These are phyloP conservation scores for Drosophila demipolita DNA, from an alignment of 2,888 invertebrate genomes.

Conservation along the genomic window DNA sequence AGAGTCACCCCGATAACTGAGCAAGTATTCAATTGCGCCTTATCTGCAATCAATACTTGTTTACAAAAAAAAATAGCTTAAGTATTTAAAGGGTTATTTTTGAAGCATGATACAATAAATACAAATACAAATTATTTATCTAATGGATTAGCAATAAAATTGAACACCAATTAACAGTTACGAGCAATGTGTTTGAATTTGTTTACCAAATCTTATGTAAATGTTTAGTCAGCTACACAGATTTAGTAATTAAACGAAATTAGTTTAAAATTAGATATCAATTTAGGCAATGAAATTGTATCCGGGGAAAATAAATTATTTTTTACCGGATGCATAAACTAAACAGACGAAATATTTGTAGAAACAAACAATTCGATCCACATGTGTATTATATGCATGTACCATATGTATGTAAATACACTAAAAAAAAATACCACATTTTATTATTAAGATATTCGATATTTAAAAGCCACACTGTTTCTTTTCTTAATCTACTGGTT, in stretches of 20 bases:
- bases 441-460: background rate
- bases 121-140: background rate
- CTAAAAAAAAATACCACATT: background rate
- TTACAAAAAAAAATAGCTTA: background rate
- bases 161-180: background rate
- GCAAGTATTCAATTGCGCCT: background rate
- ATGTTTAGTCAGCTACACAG: background rate
- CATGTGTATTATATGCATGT: no score
- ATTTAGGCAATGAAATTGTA: slow-evolving; percentile 30
- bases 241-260: slow-evolving; percentile 13
- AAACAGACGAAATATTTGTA: slow-evolving; percentile 27
- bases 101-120: background rate
- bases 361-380: slow-evolving; percentile 7
- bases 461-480: background rate
- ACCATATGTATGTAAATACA: background rate
- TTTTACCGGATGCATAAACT: slow-evolving; percentile 44
- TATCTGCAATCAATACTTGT: background rate
- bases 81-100: background rate
- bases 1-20: background rate
- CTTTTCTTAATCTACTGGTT: background rate
- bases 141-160: background rate
- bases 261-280: slow-evolving; percentile 39
- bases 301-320: slow-evolving; percentile 12
- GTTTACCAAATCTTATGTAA: slow-evolving; percentile 1
- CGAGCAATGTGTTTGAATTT: slow-evolving; percentile 1